Conservation (phyloP, 2,797 vertebrate species). For the Catamblyrhynchus diadema region DNA sequence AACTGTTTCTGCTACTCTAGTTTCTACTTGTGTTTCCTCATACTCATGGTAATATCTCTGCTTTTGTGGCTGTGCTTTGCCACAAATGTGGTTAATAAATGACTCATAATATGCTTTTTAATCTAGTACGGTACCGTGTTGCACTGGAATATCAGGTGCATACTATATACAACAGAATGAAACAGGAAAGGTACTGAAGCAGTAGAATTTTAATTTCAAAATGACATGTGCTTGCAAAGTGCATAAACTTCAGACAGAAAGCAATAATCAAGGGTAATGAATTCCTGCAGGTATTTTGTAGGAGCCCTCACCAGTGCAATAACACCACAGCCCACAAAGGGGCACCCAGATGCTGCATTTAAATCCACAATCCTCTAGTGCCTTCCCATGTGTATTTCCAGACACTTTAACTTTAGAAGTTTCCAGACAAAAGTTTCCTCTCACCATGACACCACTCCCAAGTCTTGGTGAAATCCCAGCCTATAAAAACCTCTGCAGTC, state of each 20-base stretch:
- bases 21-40: neutral
- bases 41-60: neutral
- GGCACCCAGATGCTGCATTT: slow-evolving; percentile 8
- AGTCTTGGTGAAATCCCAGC: neutral
- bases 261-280: neutral
- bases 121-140: neutral
- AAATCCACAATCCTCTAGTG: neutral
- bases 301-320: neutral
- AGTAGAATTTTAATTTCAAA: slow-evolving; percentile 1
- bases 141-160: neutral
- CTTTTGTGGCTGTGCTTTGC: neutral
- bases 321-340: slow-evolving; percentile 39
- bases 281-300: neutral
- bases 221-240: neutral
- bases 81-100: slow-evolving; percentile 24
- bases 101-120: slow-evolving; percentile 5
- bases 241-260: slow-evolving; percentile 14
- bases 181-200: neutral
- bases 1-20: neutral
- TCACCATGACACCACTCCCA: neutral
- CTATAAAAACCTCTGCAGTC: neutral
- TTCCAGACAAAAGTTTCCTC: slow-evolving; percentile 9
- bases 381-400: neutral
- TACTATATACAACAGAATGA: neutral
- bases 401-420: neutral